These are phyloP conservation scores for Drosophila falleni DNA, from an alignment of 2,888 invertebrate genomes.

Conservation along the genomic window DNA sequence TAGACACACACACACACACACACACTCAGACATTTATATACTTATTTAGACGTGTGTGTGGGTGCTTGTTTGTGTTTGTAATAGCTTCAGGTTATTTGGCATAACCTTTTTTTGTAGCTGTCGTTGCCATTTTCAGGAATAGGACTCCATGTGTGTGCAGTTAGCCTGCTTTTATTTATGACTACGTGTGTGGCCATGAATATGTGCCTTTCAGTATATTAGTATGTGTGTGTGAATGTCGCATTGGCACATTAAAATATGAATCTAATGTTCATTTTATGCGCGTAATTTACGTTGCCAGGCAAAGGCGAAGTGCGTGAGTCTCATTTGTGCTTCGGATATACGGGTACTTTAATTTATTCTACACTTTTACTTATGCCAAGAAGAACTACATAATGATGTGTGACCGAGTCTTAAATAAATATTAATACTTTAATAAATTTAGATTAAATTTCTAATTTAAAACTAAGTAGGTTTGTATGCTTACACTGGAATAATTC, in stretches of 20 bases:
- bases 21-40: slow-evolving; percentile 16
- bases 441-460: neutral
- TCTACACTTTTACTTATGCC: slow-evolving; percentile 8
- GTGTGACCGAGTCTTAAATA: slow-evolving; percentile 28
- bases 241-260: slow-evolving; percentile 69
- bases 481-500: neutral
- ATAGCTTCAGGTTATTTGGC: slow-evolving; percentile 79
- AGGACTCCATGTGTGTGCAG: slow-evolving; percentile 28
- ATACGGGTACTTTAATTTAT: slow-evolving; percentile 9
- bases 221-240: slow-evolving; percentile 19
- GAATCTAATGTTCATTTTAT: slow-evolving; percentile 82
- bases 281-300: slow-evolving; percentile 77
- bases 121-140: slow-evolving; percentile 49
- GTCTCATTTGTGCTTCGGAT: slow-evolving; percentile 31
- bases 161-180: slow-evolving; percentile 66
- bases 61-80: slow-evolving; percentile 60
- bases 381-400: slow-evolving; percentile 30
- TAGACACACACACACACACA: slow-evolving; percentile 35
- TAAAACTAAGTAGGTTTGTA: neutral
- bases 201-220: slow-evolving; percentile 1
- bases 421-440: neutral
- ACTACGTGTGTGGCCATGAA: slow-evolving; percentile 9
- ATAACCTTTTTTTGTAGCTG: slow-evolving; percentile 69
- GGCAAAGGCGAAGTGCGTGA: slow-evolving; percentile 37
- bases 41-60: slow-evolving; percentile 19